Conservation (phyloP, 2,888 invertebrate genomes). For the Drepana falcataria region DNA sequence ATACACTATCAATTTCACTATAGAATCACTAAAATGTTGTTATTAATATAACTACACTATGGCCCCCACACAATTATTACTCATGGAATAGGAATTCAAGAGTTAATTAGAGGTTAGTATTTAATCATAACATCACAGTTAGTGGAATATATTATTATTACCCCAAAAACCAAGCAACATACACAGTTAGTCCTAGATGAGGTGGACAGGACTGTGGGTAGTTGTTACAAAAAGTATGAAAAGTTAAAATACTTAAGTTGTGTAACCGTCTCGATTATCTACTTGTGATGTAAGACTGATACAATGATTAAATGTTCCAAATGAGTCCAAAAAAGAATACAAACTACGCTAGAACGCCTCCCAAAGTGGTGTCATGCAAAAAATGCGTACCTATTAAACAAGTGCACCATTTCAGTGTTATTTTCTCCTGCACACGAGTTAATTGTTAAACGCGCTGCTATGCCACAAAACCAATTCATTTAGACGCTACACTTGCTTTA, state of each 20-base stretch:
- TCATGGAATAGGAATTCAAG: no score
- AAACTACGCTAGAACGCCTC: conserved; percentile 48
- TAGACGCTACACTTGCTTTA: conserved; percentile 17
- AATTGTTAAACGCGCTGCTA: conserved; percentile 23
- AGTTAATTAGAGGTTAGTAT: no score
- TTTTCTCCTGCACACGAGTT: conserved; percentile 22
- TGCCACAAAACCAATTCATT: conserved; percentile 21
- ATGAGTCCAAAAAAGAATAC: conserved; percentile 23
- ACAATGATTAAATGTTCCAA: conserved; percentile 7
- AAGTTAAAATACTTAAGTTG: neutral
- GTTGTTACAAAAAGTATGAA: neutral
- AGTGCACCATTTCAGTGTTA: conserved; percentile 23
- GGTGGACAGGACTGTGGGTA: neutral
- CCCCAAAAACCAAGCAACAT: neutral
- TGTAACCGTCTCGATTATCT: neutral
- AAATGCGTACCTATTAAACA: conserved; percentile 53
- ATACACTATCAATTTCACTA: no score
- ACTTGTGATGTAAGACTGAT: conserved; percentile 2
- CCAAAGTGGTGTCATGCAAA: conserved; percentile 65
- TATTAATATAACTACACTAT: neutral
- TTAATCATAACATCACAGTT: no score
- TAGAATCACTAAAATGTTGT: neutral
- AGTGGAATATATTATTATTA: no score
- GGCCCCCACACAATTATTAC: no score
- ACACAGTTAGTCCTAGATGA: neutral